Evolutionary conservation across 2,113 vertebrate species (phyloP).

Genomic region (Lanius collurio): DNA sequence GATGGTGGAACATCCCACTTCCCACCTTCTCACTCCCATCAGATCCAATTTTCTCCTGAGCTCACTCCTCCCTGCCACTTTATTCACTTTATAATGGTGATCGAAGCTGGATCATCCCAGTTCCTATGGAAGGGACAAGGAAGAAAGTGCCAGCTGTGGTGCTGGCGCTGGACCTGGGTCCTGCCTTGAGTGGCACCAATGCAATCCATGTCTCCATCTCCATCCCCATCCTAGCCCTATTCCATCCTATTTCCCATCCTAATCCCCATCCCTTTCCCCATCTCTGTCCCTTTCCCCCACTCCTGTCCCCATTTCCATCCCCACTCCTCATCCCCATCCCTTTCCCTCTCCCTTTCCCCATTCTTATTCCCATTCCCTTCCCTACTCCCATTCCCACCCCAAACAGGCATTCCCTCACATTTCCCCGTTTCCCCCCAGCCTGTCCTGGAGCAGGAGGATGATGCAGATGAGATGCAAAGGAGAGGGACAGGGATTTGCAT

Average conservation of each 20-base stretch:
- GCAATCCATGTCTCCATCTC: neutral
- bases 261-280: too few relatives aligned
- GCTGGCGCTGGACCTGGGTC: neutral
- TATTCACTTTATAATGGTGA: neutral
- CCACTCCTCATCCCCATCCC: accelerated
- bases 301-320: accelerated
- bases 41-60: neutral
- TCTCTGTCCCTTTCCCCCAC: too few relatives aligned
- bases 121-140: neutral
- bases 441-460: accelerated
- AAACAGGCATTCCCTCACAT: accelerated
- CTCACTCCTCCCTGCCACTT: neutral
- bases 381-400: too few relatives aligned
- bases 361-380: accelerated
- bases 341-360: accelerated
- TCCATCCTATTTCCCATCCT: neutral
- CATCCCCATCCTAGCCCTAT: neutral
- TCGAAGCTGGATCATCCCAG: neutral
- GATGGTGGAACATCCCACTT: accelerated
- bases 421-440: neutral
- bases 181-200: neutral
- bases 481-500: neutral
- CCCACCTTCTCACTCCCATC: neutral
- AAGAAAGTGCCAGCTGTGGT: neutral
- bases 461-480: slow-evolving; percentile 3